phyloP scores from a whole-genome alignment of 2,113 vertebrate genomes.

The Aptenodytes forsteri region DNA sequence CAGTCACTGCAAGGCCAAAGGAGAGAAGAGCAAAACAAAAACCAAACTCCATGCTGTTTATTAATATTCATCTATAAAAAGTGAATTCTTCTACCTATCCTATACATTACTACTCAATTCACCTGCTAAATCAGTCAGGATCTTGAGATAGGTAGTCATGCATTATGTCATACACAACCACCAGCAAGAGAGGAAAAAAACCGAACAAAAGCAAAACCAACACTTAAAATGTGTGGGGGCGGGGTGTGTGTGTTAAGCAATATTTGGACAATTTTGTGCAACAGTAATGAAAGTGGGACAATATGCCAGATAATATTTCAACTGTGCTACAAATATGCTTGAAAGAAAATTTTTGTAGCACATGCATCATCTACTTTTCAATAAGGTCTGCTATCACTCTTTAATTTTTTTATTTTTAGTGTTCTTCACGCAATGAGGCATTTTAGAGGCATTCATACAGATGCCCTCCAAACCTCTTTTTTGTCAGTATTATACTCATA shows the following conservation, averaged over 20 bases:
- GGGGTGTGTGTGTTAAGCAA: background rate
- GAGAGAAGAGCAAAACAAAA: background rate
- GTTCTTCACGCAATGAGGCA: background rate
- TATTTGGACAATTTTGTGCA: background rate
- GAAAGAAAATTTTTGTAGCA: no score
- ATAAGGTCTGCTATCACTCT: background rate
- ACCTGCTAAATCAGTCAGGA: background rate
- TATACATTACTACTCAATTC: background rate
- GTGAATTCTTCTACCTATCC: background rate
- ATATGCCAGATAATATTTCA: background rate
- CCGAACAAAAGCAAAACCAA: background rate
- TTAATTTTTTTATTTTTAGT: background rate
- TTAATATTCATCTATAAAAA: background rate
- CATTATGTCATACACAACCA: background rate
- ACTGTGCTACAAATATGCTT: background rate
- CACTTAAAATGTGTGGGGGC: background rate
- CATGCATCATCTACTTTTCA: background rate
- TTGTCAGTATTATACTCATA: background rate
- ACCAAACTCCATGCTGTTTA: background rate
- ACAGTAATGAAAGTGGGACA: background rate
- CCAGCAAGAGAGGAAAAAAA: background rate
- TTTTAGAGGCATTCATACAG: background rate
- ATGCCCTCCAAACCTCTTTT: background rate
- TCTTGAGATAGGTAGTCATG: background rate
- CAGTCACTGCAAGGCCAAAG: background rate